Percentiles rank a stretch among this genome's conserved stretches.
Conservation (phyloP, 2,113 vertebrate species). For the Struthio camelus region DNA sequence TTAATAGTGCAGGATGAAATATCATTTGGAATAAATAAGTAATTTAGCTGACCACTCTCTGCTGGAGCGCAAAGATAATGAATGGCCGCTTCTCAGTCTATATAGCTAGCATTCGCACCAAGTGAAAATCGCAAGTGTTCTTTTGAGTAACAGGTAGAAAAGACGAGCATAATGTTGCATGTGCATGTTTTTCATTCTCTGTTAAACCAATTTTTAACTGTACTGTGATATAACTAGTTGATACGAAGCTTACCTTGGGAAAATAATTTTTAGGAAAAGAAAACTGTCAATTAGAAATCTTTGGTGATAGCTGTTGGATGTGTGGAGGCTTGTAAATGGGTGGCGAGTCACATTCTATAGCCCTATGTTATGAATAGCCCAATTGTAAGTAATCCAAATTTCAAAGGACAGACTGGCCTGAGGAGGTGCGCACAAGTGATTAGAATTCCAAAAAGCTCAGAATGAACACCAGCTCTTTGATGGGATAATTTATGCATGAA, state of each 20-base stretch:
- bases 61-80: not conserved
- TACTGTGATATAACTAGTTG: not conserved
- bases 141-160: not conserved
- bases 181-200: not conserved
- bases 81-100: not conserved
- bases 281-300: not conserved
- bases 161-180: not conserved
- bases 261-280: not conserved
- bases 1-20: not conserved
- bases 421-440: conserved; percentile 80
- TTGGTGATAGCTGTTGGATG: not conserved
- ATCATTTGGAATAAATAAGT: not conserved
- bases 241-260: not conserved
- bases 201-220: not conserved
- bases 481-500: conserved; percentile 79
- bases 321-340: conserved; percentile 42
- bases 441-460: conserved; percentile 82
- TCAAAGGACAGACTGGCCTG: conserved; percentile 73
- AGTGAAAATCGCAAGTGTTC: not conserved
- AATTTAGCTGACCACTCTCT: not conserved
- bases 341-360: conserved; percentile 56
- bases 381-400: conserved; percentile 80
- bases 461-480: conserved; percentile 83
- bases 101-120: not conserved
- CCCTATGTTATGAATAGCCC: conserved; percentile 73